phyloP scores from a whole-genome alignment of 2,113 vertebrate genomes.

The Anarhynchus alexandrinus region DNA sequence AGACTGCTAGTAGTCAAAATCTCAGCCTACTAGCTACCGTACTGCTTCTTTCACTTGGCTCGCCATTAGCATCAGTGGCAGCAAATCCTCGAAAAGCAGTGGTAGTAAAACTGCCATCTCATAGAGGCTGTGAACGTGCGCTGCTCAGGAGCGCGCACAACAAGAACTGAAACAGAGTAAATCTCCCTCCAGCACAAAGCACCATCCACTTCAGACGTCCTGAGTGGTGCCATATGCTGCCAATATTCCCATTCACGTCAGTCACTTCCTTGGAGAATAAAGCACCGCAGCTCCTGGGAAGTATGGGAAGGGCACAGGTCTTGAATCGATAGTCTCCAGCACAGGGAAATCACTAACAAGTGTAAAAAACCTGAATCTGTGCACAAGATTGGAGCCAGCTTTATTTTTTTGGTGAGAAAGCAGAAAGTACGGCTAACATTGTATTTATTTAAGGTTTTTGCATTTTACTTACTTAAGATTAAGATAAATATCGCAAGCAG shows the following conservation, averaged over 20 bases:
- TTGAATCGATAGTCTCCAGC: not conserved
- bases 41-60: not conserved
- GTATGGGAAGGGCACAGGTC: not conserved
- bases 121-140: not conserved
- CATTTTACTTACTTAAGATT: not conserved
- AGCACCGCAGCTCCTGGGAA: not conserved
- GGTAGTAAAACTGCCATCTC: not conserved
- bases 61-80: not conserved
- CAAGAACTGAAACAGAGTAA: not conserved
- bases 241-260: not conserved
- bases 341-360: not conserved
- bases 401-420: not conserved
- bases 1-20: not conserved
- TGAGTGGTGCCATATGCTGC: not conserved
- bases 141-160: rapidly evolving
- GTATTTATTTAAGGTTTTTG: not conserved
- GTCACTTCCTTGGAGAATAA: not conserved
- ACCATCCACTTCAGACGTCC: not conserved
- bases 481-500: not conserved
- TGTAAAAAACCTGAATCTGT: not conserved
- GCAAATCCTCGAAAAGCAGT: not conserved
- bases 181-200: not conserved
- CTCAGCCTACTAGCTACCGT: not conserved
- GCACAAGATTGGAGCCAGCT: not conserved
- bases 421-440: rapidly evolving